Conservation (phyloP, 2,113 vertebrate genomes). For the Cisticola juncidis region DNA sequence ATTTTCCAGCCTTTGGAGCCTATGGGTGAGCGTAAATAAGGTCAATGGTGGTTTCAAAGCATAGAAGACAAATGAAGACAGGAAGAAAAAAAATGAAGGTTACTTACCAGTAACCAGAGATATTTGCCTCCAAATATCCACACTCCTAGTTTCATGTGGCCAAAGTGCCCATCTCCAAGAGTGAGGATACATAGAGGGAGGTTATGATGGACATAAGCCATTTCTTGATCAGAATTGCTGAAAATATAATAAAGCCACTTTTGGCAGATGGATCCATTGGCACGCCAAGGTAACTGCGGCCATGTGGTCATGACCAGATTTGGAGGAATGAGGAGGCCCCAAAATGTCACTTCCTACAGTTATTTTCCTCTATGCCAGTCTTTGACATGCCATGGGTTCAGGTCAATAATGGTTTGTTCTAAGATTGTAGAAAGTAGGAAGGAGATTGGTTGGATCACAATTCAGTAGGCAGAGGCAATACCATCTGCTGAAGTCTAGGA, state of each 20-base stretch:
- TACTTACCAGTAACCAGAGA: conserved; percentile 63
- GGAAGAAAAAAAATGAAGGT: conserved; percentile 52
- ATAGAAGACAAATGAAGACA: conserved; percentile 68
- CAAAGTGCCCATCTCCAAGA: conserved; percentile 49
- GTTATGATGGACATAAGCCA: conserved; percentile 35
- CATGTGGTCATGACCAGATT: not conserved
- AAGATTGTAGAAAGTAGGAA: conserved; percentile 4
- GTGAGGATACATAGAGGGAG: conserved; percentile 47
- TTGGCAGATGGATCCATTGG: conserved; percentile 10
- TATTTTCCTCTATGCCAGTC: conserved; percentile 16
- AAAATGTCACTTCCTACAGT: conserved; percentile 19
- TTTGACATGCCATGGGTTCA: conserved; percentile 2
- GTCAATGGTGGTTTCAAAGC: conserved; percentile 60
- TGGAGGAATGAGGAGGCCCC: conserved; percentile 10
- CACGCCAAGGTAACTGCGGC: conserved; percentile 18
- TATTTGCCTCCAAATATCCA: conserved; percentile 54
- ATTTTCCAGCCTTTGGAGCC: conserved; percentile 53
- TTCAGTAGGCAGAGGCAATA: conserved; percentile 39
- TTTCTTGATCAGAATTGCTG: conserved; percentile 47
- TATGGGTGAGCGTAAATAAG: conserved; percentile 42
- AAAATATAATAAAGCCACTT: conserved; percentile 11
- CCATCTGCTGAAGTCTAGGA: conserved; percentile 61
- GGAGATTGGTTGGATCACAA: conserved; percentile 3
- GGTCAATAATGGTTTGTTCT: not conserved
- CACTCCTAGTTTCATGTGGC: conserved; percentile 44